A percentile compares a stretch with the other conserved stretches of the same genome.
Evolutionary conservation across 2,113 vertebrate genomes (phyloP).

Genomic region (Pomatostomus ruficeps): DNA sequence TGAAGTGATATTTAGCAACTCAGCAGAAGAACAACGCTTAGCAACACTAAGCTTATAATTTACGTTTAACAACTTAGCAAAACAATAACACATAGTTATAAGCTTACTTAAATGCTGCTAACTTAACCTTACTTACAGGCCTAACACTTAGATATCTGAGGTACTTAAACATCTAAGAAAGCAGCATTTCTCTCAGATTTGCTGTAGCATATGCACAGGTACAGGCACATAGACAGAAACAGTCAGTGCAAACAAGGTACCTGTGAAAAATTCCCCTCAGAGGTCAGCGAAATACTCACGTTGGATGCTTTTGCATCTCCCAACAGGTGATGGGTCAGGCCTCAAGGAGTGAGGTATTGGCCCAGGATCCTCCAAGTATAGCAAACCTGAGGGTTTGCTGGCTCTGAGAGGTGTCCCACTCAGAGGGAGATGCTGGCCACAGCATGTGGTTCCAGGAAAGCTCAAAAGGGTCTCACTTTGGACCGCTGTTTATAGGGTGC

Average conservation of each 20-base stretch:
- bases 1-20: not conserved
- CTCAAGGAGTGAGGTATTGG: rapidly evolving
- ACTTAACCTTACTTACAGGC: not conserved
- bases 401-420: not conserved
- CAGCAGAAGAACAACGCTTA: not conserved
- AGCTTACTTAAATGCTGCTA: no score
- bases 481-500: not conserved
- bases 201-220: not conserved
- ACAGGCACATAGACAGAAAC: not conserved
- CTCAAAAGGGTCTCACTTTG: not conserved
- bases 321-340: not conserved
- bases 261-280: not conserved
- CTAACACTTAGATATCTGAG: not conserved
- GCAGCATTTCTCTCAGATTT: not conserved
- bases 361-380: not conserved
- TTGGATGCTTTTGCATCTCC: not conserved
- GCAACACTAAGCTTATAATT: not conserved
- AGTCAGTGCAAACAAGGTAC: not conserved
- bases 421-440: not conserved
- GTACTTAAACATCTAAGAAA: not conserved
- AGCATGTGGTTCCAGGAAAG: not conserved
- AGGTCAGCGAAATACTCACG: not conserved
- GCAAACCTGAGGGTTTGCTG: not conserved
- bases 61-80: not conserved
- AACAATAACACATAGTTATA: not conserved